phyloP scores from a whole-genome alignment of 2,113 vertebrate species.

The Malurus melanocephalus region DNA sequence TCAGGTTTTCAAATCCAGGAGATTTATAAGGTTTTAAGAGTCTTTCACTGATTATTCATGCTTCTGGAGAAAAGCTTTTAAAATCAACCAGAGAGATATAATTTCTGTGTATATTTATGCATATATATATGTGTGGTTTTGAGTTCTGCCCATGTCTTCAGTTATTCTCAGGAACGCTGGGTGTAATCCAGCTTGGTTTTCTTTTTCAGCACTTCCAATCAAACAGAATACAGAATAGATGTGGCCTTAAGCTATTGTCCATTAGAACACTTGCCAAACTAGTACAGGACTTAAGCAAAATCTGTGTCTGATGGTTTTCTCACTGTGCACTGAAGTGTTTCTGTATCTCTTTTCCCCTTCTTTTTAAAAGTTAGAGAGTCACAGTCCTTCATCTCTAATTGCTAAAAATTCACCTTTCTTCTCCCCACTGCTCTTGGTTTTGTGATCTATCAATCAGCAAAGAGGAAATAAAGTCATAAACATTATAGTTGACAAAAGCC shows the following conservation, averaged over 20 bases:
- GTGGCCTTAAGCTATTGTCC: background rate
- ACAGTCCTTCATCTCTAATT: background rate
- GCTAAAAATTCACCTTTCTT: background rate
- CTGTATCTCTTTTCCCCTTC: background rate
- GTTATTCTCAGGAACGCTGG: background rate
- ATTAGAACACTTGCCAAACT: background rate
- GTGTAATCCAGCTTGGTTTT: background rate
- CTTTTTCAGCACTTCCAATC: background rate
- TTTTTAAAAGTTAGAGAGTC: background rate
- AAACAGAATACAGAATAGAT: slow-evolving; percentile 28
- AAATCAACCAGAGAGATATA: background rate
- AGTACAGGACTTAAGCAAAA: background rate
- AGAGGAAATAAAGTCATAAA: background rate
- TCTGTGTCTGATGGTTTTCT: background rate
- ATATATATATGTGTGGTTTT: background rate
- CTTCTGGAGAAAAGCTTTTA: background rate
- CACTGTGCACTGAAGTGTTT: background rate
- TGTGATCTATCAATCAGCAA: background rate
- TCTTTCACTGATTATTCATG: background rate
- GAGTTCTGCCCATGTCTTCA: background rate
- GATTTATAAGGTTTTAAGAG: background rate
- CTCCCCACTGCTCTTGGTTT: background rate
- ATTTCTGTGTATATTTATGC: background rate
- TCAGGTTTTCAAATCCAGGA: background rate
- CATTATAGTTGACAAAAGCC: background rate